Evolutionary conservation across 2,113 vertebrate genomes (phyloP).

Genomic region (Salvelinus namaycush): DNA sequence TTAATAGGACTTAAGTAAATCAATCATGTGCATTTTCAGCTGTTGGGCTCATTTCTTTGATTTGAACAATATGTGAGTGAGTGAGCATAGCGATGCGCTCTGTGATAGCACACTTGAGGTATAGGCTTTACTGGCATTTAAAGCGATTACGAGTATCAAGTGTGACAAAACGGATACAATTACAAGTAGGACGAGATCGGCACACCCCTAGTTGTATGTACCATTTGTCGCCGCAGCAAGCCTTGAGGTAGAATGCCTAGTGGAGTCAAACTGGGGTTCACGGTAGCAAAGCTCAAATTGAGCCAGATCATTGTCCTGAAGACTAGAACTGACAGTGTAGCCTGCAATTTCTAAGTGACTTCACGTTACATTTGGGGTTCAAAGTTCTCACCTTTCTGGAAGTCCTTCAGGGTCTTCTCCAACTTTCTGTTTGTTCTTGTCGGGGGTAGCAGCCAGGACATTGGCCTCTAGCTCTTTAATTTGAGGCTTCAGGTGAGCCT

Average conservation of each 20-base stretch:
- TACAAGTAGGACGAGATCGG: too few relatives aligned
- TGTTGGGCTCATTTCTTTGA: too few relatives aligned
- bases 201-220: not conserved
- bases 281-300: constrained; percentile 7
- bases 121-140: too few relatives aligned
- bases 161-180: too few relatives aligned
- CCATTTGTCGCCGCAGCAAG: not conserved
- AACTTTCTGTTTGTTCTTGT: constrained; percentile 86
- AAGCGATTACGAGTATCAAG: too few relatives aligned
- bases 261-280: not conserved
- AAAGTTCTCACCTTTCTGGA: constrained; percentile 80
- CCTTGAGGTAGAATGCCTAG: not conserved
- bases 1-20: too few relatives aligned
- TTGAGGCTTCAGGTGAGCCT: constrained; percentile 78
- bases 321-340: constrained; percentile 21
- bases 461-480: constrained; percentile 88
- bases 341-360: not conserved
- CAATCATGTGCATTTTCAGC: too few relatives aligned
- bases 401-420: constrained; percentile 81
- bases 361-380: too few relatives aligned
- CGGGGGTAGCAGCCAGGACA: constrained; percentile 84
- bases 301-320: constrained; percentile 7
- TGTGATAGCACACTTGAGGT: too few relatives aligned
- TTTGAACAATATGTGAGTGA: too few relatives aligned
- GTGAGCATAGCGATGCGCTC: too few relatives aligned